phyloP scores from a whole-genome alignment of 2,113 vertebrate species.

The Silurus meridionalis region DNA sequence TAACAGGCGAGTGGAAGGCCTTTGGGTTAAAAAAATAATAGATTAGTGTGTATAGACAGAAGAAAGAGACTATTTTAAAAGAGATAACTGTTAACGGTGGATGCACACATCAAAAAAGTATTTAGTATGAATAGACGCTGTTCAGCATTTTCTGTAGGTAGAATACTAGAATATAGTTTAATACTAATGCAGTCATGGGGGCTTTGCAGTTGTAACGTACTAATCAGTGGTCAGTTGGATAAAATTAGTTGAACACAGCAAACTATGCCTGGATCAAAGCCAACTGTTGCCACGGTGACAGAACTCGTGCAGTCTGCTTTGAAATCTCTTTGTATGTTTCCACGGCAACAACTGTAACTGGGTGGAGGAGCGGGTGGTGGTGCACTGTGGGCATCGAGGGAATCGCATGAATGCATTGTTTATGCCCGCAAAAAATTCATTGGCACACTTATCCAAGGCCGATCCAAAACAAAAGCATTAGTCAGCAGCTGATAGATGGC shows the following conservation, averaged over 20 bases:
- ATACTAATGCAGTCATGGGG: not conserved
- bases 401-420: constrained; percentile 51
- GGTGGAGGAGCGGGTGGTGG: constrained; percentile 51
- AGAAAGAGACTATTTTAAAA: constrained; percentile 31
- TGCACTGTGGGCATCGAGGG: constrained; percentile 38
- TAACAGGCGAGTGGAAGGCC: constrained; percentile 19
- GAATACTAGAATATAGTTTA: not conserved
- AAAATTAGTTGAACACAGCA: constrained; percentile 37
- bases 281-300: constrained; percentile 61
- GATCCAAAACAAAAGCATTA: constrained; percentile 30
- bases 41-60: not conserved
- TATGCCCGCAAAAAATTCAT: constrained; percentile 39
- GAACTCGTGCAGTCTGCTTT: constrained; percentile 58
- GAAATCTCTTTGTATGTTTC: constrained; percentile 61
- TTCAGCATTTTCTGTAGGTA: not conserved
- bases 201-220: constrained; percentile 33
- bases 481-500: constrained; percentile 13
- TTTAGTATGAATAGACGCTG: not conserved
- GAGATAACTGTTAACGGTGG: constrained; percentile 4
- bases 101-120: constrained; percentile 17
- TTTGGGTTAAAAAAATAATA: not conserved
- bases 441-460: constrained; percentile 30
- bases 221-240: constrained; percentile 49
- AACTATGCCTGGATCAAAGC: constrained; percentile 56
- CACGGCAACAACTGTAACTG: constrained; percentile 60